Percentiles rank a stretch among this genome's conserved stretches.
These are phyloP conservation scores for Stigmatopora nigra DNA, from an alignment of 2,113 vertebrate species.

Conservation along the genomic window DNA sequence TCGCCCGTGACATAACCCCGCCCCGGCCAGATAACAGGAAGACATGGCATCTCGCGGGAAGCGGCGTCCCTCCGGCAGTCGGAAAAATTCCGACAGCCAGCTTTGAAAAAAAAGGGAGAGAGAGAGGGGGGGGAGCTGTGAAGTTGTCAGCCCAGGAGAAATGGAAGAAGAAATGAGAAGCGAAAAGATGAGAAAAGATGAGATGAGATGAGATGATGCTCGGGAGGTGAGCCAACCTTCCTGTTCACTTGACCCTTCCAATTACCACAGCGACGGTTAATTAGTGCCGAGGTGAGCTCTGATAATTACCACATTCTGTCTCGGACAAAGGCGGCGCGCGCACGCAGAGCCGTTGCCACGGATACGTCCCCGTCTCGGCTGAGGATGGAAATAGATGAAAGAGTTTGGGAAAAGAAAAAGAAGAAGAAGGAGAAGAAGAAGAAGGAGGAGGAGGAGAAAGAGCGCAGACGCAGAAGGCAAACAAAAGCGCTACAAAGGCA, in stretches of 20 bases:
- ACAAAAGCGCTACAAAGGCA: constrained; percentile 44
- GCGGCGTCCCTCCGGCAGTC: not conserved
- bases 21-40: not conserved
- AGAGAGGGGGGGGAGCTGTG: too few species aligned
- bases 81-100: constrained; percentile 18
- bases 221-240: constrained; percentile 66
- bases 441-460: constrained; percentile 28
- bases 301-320: constrained; percentile 73
- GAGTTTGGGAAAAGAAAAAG: constrained; percentile 42
- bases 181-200: constrained; percentile 31
- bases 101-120: constrained; percentile 12
- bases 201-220: constrained; percentile 38
- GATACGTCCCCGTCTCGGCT: constrained; percentile 59
- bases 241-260: constrained; percentile 72
- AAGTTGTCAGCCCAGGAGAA: too few species aligned
- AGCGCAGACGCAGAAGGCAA: constrained; percentile 38
- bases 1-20: too few species aligned
- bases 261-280: constrained; percentile 72
- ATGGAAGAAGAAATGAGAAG: constrained; percentile 31
- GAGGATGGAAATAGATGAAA: constrained; percentile 58
- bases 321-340: constrained; percentile 63
- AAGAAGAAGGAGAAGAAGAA: constrained; percentile 25
- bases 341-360: constrained; percentile 68
- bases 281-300: constrained; percentile 71
- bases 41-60: constrained; percentile 13